Percentiles rank a stretch among this genome's conserved stretches.
Conservation (phyloP, 2,797 vertebrate genomes). For the Arrhamphus sclerolepis region DNA sequence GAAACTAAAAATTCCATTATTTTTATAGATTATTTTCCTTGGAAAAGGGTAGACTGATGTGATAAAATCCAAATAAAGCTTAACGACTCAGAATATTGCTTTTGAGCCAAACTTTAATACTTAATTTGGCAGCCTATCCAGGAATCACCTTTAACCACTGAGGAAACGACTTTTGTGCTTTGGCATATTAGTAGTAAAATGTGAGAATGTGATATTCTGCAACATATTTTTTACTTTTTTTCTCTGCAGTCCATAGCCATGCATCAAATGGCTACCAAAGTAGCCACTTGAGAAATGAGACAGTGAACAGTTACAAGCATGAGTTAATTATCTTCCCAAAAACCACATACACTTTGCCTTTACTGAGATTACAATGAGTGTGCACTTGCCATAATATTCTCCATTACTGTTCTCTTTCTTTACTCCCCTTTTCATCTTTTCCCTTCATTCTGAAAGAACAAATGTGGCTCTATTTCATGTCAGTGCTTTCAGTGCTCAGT, state of each 20-base stretch:
- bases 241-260: background rate
- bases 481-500: constrained; percentile 12
- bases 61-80: constrained; percentile 1
- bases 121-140: no score
- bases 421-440: constrained; percentile 13
- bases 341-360: no score
- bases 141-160: no score
- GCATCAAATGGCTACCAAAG: constrained; percentile 9
- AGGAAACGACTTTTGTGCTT: background rate
- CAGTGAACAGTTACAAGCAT: constrained; percentile 1
- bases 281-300: background rate
- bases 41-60: background rate
- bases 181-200: constrained; percentile 4
- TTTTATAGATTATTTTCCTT: background rate
- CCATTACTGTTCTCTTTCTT: background rate
- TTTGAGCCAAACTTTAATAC: no score
- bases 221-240: constrained; percentile 14
- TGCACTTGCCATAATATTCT: no score
- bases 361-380: no score
- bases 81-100: background rate
- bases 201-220: constrained; percentile 3
- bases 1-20: no score
- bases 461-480: constrained; percentile 24
- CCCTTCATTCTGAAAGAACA: constrained; percentile 23
- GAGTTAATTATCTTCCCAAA: no score